Percentiles rank a stretch among this genome's conserved stretches.
These are phyloP conservation scores for Cetonia aurata DNA, from an alignment of 2,888 invertebrate species.

Conservation along the genomic window DNA sequence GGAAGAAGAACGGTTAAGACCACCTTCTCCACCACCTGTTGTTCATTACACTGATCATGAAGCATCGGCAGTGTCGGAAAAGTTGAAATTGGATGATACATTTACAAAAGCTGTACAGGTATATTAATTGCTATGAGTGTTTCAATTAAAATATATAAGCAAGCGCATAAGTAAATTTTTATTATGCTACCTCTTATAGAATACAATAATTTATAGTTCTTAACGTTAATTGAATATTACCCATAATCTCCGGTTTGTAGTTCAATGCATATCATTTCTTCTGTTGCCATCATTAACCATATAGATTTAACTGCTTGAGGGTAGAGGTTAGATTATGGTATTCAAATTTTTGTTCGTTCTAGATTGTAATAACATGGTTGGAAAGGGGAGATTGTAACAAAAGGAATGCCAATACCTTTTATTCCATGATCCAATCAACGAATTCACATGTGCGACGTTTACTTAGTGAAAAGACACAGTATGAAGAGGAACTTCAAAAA, in stretches of 20 bases:
- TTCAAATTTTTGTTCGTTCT: neutral
- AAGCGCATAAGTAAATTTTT: neutral
- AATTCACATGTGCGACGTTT: constrained; percentile 92
- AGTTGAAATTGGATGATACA: constrained; percentile 87
- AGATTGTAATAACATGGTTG: constrained; percentile 89
- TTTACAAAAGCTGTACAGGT: constrained; percentile 87
- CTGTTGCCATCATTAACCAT: too few species aligned
- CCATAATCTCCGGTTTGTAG: too few species aligned
- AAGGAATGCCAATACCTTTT: constrained; percentile 90
- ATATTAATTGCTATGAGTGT: constrained; percentile 41
- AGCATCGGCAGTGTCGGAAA: constrained; percentile 81
- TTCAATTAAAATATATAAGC: neutral
- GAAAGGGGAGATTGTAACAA: constrained; percentile 95
- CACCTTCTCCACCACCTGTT: constrained; percentile 86
- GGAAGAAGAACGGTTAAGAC: constrained; percentile 77
- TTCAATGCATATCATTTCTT: too few species aligned
- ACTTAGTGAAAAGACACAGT: constrained; percentile 85
- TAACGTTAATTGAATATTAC: too few species aligned
- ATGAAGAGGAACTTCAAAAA: constrained; percentile 89
- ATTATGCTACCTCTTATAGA: too few species aligned
- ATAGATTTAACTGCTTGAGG: too few species aligned
- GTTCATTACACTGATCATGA: constrained; percentile 89
- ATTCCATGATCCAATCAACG: constrained; percentile 95
- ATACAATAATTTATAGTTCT: too few species aligned
- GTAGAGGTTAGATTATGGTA: too few species aligned